Evolutionary conservation across 2,888 invertebrate genomes (phyloP), one percentile per base, ranked within the genome.

Genomic region (Blastobasis adustella): DNA sequence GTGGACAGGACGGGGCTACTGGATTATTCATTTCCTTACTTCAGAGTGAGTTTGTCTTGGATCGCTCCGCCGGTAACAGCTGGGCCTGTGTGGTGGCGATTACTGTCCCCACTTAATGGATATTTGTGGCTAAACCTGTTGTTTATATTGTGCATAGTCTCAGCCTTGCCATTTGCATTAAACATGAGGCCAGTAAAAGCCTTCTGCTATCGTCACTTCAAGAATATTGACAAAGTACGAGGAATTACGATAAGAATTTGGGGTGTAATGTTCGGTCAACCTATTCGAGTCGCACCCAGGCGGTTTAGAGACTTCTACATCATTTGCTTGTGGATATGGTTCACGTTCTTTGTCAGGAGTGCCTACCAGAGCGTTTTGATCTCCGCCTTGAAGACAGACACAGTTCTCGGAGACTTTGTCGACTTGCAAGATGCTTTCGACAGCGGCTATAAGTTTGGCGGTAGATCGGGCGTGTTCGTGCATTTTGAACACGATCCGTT

Each of bases 311-410:
- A 83, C 61, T 79, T 82, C 51, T 83, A 83, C 51, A 68, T 83
- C 6, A 60, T 83, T 9, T 60, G 68, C 10, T 50, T 83, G 36
- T 84, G 83, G 83, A 60, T 84, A 49, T 82, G 79, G 80, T 84
- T 83, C 37, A 76, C 80, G 0, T 84, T 82, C 54, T 76, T 82
- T 1, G 67, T 82, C 5, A 71, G 83, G 42, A 82, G 70, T 55
- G 80, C 76, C 6, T 83, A 83, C 51, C 82, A 83, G 58, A 82
- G 81, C 52, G 81, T 82, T 4, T 63, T 84, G 4, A 82, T 83
- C 44, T 76, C 78, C 10, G 79, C 82, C 6, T 48, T 83, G 5
- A 82, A 83, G 62, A 78, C 77, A 0, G 81, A 84, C 5, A 65
- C 66, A 0, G 48, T 71, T 1, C 61, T 70, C 0, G 83, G 79